phyloP scores from a whole-genome alignment of 2,888 invertebrate species.

The Andrena bicolor region DNA sequence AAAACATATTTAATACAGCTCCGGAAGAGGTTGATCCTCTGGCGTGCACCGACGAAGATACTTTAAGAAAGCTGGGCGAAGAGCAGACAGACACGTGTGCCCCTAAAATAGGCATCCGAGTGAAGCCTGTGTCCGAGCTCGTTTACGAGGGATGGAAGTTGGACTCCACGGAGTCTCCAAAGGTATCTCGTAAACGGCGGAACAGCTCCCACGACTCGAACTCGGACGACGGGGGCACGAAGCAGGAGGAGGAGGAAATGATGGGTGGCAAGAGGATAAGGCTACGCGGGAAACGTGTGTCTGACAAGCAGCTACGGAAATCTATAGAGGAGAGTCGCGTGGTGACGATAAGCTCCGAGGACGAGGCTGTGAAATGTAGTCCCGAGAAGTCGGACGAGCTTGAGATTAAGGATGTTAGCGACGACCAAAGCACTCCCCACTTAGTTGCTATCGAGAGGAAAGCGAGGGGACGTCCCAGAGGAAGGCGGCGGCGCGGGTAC shows the following conservation, averaged over 20 bases:
- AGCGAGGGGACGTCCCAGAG: slow-evolving; percentile 69
- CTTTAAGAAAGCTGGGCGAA: slow-evolving; percentile 45
- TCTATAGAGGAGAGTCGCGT: slow-evolving; percentile 82
- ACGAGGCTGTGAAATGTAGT: slow-evolving; percentile 72
- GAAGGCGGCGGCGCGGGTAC: slow-evolving; percentile 73
- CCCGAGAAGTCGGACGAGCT: slow-evolving; percentile 64
- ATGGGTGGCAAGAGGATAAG: slow-evolving; percentile 81
- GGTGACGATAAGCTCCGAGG: slow-evolving; percentile 79
- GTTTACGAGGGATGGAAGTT: slow-evolving; percentile 81
- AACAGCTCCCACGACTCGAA: slow-evolving; percentile 80
- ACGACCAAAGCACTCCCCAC: slow-evolving; percentile 60
- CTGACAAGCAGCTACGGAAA: slow-evolving; percentile 79
- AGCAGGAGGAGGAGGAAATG: slow-evolving; percentile 78
- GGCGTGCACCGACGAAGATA: slow-evolving; percentile 78
- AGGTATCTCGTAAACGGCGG: slow-evolving; percentile 78
- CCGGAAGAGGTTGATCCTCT: slow-evolving; percentile 82
- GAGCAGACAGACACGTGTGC: background rate
- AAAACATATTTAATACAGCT: slow-evolving; percentile 66
- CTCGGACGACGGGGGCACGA: slow-evolving; percentile 86
- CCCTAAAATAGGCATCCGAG: slow-evolving; percentile 74
- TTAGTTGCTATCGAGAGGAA: slow-evolving; percentile 66
- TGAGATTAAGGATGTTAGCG: slow-evolving; percentile 70
- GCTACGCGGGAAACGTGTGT: slow-evolving; percentile 76
- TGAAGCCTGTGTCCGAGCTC: slow-evolving; percentile 80
- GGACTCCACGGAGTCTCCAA: slow-evolving; percentile 72